These are phyloP conservation scores for Stichodactyla helianthus DNA, from an alignment of 64 coral and sea anemone species.

Conservation along the genomic window DNA sequence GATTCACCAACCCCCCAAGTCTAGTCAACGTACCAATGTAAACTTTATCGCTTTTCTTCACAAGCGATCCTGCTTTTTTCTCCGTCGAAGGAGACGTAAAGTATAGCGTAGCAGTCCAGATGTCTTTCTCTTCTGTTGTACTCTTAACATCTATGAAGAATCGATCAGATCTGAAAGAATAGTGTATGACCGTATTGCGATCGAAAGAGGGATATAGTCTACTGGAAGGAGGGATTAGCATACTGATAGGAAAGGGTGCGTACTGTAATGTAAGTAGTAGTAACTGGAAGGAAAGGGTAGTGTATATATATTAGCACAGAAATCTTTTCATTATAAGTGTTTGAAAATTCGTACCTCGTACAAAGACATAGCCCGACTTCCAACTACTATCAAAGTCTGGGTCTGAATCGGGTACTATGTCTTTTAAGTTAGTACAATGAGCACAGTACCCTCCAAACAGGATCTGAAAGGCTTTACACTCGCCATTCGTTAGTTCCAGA, in stretches of 20 bases:
- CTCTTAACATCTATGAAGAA: not conserved
- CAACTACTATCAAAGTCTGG: not conserved
- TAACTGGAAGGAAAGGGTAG: not conserved
- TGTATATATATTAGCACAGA: too few relatives aligned
- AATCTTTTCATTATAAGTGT: not conserved
- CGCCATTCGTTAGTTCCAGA: not conserved
- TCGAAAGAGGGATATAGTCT: not conserved
- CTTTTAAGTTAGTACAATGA: not conserved
- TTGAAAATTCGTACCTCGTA: not conserved
- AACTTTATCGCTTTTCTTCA: not conserved
- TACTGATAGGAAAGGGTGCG: too few relatives aligned
- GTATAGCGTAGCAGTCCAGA: not conserved
- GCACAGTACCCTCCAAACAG: not conserved
- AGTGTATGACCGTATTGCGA: not conserved
- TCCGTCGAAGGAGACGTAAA: not conserved
- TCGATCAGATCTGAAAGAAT: not conserved
- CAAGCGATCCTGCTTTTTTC: not conserved
- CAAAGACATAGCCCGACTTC: not conserved
- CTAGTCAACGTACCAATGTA: not conserved
- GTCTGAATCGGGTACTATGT: not conserved
- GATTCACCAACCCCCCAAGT: too few relatives aligned
- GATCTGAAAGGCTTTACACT: not conserved
- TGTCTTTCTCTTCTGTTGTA: not conserved
- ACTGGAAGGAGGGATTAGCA: too few relatives aligned
- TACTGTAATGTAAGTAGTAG: not conserved